phyloP scores from a whole-genome alignment of 2,888 invertebrate genomes.

The Trichopoda pennipes region DNA sequence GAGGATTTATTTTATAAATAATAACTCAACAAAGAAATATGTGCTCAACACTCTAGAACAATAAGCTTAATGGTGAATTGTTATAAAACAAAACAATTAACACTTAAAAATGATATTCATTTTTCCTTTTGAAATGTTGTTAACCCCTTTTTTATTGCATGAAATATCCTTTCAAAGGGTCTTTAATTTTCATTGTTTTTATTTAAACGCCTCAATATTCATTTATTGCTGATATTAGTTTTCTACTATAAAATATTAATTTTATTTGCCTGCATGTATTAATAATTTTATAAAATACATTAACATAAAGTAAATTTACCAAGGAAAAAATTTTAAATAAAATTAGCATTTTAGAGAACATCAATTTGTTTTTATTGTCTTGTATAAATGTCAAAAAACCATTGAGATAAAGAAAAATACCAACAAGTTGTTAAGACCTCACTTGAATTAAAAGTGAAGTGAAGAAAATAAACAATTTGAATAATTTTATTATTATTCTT shows the following conservation, averaged over 20 bases:
- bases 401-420: not conserved
- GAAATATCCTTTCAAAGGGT: constrained; percentile 16
- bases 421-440: not conserved
- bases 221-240: not conserved
- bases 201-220: not conserved
- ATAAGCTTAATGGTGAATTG: not conserved
- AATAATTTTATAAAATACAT: not conserved
- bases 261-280: not conserved
- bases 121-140: constrained; percentile 18
- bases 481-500: not conserved
- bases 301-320: no score
- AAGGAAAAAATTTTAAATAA: not conserved
- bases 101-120: constrained; percentile 18
- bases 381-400: not conserved
- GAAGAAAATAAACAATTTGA: not conserved
- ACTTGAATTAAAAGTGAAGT: not conserved
- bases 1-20: not conserved
- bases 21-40: not conserved
- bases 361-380: not conserved
- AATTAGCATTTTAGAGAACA: not conserved
- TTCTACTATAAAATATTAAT: constrained; percentile 4
- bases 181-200: constrained; percentile 23
- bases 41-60: not conserved
- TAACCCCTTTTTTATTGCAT: constrained; percentile 15
- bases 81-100: constrained; percentile 7